Evolutionary conservation across 2,113 vertebrate species (phyloP).

Genomic region (Geococcyx californianus): DNA sequence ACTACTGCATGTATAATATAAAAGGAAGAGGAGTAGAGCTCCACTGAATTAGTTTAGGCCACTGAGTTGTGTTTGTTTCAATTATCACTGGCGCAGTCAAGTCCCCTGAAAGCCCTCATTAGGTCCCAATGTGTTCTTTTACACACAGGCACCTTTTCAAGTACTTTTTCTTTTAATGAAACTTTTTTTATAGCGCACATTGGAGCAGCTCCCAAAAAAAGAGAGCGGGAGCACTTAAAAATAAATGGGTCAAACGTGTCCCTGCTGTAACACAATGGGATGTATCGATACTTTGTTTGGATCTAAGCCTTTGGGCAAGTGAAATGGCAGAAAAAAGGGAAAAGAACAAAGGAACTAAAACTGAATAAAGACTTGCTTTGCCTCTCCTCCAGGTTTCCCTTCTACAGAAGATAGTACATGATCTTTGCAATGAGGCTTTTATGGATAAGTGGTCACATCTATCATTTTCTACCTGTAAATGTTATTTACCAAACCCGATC

Average conservation of each 20-base stretch:
- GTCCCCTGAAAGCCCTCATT: constrained; percentile 21
- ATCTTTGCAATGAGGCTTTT: neutral
- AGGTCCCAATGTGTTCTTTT: constrained; percentile 3
- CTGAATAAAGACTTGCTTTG: neutral
- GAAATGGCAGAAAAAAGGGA: neutral
- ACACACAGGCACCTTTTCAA: neutral
- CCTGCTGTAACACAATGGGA: neutral
- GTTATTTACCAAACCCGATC: neutral
- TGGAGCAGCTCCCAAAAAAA: neutral
- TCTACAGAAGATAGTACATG: neutral
- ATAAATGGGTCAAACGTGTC: constrained; percentile 30
- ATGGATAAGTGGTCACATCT: neutral
- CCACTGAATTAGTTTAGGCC: neutral
- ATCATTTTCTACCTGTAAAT: neutral
- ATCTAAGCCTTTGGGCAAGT: neutral
- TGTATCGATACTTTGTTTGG: neutral
- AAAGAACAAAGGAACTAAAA: neutral
- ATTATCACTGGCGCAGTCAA: constrained; percentile 13
- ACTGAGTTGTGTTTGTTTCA: constrained; percentile 60
- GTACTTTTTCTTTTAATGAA: constrained; percentile 8
- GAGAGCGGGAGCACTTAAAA: neutral
- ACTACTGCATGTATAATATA: constrained; percentile 14
- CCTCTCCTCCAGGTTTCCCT: neutral
- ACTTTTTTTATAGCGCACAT: neutral
- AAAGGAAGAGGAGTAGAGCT: neutral